Percentiles rank a stretch among this genome's conserved stretches.
Conservation (phyloP, 2,797 vertebrate genomes). For the Rhincodon typus region DNA sequence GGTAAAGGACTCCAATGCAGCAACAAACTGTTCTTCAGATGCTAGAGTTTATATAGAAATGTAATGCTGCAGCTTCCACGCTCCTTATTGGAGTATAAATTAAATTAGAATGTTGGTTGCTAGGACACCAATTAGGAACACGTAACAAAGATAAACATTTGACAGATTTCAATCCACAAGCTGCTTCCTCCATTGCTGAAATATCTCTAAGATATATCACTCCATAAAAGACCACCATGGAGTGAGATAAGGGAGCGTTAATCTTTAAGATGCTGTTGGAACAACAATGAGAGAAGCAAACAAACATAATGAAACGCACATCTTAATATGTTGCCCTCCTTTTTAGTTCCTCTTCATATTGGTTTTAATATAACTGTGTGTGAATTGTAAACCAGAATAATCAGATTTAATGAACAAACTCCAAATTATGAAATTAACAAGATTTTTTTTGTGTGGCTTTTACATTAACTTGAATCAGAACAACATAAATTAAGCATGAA, state of each 20-base stretch:
- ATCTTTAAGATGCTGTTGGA: not conserved
- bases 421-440: no score
- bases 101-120: not conserved
- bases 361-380: no score
- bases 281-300: not conserved
- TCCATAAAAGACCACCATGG: not conserved
- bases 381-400: no score
- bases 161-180: not conserved
- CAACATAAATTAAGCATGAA: no score
- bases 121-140: not conserved
- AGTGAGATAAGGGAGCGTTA: no score
- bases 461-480: no score
- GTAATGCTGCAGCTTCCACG: not conserved
- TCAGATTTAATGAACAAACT: no score
- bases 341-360: no score
- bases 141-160: not conserved
- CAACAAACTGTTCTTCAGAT: not conserved
- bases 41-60: not conserved
- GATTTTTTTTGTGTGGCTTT: no score
- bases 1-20: not conserved
- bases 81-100: not conserved
- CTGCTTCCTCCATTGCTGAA: not conserved
- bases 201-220: not conserved
- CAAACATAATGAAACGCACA: not conserved
- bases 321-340: no score